Evolutionary conservation across 2,113 vertebrate species (phyloP).

Genomic region (Fregetta grallaria): DNA sequence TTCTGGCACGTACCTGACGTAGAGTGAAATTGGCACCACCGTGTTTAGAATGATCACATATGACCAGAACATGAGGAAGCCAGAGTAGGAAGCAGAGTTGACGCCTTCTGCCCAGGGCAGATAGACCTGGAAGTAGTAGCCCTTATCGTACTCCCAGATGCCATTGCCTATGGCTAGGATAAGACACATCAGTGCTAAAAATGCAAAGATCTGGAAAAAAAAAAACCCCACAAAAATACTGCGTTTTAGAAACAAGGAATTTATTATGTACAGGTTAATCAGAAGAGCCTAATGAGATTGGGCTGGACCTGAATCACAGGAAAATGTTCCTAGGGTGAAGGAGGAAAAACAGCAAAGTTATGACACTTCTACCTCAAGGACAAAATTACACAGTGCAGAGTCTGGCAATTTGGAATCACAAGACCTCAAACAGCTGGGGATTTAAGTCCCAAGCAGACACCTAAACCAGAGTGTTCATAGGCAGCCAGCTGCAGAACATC

Average conservation of each 20-base stretch:
- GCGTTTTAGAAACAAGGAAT: neutral
- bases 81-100: constrained; percentile 73
- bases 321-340: neutral
- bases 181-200: constrained; percentile 85
- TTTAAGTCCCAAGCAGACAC: neutral
- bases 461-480: neutral
- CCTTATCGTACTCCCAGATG: constrained; percentile 84
- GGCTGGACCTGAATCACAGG: neutral
- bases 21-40: constrained; percentile 96
- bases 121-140: constrained; percentile 83
- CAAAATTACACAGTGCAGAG: neutral
- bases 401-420: neutral
- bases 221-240: neutral
- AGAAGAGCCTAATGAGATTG: neutral
- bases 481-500: neutral
- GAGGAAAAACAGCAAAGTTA: neutral
- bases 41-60: constrained; percentile 97
- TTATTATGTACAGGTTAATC: neutral
- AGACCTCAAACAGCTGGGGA: neutral
- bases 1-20: constrained; percentile 82
- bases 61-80: constrained; percentile 90
- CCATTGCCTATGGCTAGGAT: constrained; percentile 85
- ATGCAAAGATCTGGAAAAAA: constrained; percentile 84
- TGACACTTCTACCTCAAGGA: neutral
- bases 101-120: constrained; percentile 79